A percentile compares a stretch with the other conserved stretches of the same genome.
Conservation (phyloP, 92 coral and sea anemone species). For the Actinernus sp. region DNA sequence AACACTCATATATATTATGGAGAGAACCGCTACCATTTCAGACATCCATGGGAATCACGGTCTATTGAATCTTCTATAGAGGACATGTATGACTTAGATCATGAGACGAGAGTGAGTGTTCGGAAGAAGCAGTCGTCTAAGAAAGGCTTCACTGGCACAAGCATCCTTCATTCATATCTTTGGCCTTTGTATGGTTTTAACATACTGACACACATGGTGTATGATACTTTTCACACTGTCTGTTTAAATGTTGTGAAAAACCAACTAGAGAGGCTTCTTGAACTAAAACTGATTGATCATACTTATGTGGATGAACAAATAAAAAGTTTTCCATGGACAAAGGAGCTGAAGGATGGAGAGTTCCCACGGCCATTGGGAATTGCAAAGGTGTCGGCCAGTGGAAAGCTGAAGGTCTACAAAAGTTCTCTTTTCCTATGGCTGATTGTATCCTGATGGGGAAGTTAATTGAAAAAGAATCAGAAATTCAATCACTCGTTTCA, state of each 20-base stretch:
- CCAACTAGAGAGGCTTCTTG: constrained; percentile 47
- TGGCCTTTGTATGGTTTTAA: constrained; percentile 51
- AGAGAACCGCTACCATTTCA: constrained; percentile 48
- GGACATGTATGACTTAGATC: constrained; percentile 53
- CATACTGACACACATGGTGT: constrained; percentile 25
- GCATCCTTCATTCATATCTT: constrained; percentile 37
- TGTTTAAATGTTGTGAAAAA: constrained; percentile 46
- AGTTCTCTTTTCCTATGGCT: constrained; percentile 45
- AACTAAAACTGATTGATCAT: constrained; percentile 36
- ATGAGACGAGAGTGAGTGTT: constrained; percentile 55
- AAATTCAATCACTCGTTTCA: constrained; percentile 34
- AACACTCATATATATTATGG: constrained; percentile 71
- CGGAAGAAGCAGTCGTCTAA: constrained; percentile 49
- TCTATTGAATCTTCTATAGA: constrained; percentile 38
- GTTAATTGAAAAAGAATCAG: constrained; percentile 19
- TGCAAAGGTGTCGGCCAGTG: constrained; percentile 50
- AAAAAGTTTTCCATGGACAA: constrained; percentile 51
- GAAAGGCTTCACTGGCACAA: constrained; percentile 78
- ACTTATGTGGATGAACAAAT: constrained; percentile 31
- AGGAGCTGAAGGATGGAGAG: constrained; percentile 52
- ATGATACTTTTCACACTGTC: constrained; percentile 36
- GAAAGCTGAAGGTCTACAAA: constrained; percentile 50
- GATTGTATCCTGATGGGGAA: constrained; percentile 50
- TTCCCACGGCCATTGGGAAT: constrained; percentile 50
- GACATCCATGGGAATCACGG: constrained; percentile 64